Conservation (phyloP, 2,888 invertebrate species). For the Ormyrus labotus region DNA sequence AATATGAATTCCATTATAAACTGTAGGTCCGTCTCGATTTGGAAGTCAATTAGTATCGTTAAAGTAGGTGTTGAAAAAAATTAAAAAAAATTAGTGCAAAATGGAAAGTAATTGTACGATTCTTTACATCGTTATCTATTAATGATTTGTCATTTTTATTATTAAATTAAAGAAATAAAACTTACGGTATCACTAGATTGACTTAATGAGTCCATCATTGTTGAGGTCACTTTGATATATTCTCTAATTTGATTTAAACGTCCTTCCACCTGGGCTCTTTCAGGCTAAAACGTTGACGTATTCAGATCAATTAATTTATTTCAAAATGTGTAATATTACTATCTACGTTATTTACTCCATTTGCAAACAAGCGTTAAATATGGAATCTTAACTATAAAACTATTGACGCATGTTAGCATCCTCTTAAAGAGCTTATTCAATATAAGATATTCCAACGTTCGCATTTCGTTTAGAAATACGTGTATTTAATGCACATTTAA, state of each 20-base stretch:
- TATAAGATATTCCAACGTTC: background rate
- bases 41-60: no score
- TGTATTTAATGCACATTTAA: background rate
- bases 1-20: no score
- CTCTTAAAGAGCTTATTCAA: background rate
- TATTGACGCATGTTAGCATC: conserved; percentile 25
- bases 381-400: conserved; percentile 30
- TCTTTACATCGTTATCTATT: no score
- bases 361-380: conserved; percentile 25
- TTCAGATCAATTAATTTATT: background rate
- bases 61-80: no score
- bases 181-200: conserved; percentile 84
- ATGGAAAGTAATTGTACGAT: no score
- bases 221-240: conserved; percentile 84
- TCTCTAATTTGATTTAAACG: conserved; percentile 84
- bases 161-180: conserved; percentile 42
- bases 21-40: no score
- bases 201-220: conserved; percentile 83
- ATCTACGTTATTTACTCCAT: conserved; percentile 1
- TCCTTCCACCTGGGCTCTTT: conserved; percentile 83
- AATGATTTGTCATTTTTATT: no score
- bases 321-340: conserved; percentile 20
- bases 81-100: no score
- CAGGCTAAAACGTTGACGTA: conserved; percentile 74
- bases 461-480: background rate